Evolutionary conservation across 1,140 invertebrate species (phyloP).

Genomic region (Drosophila pseudoobscura): DNA sequence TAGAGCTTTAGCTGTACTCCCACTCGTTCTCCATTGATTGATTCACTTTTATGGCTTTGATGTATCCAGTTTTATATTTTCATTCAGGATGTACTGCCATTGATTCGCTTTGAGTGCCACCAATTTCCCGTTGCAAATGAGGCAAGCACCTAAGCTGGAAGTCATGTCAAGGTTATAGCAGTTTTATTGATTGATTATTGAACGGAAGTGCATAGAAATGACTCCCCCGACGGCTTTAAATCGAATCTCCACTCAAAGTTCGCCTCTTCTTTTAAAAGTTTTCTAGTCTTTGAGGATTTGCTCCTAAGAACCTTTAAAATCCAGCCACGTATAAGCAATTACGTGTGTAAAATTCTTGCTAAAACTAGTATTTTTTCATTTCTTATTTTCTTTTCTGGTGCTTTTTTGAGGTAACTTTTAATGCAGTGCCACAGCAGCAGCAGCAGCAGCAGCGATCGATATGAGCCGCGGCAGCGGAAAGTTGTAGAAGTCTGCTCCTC

Average conservation of each 20-base stretch:
- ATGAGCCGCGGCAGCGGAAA: slow-evolving; percentile 32
- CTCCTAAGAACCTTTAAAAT: slow-evolving; percentile 40
- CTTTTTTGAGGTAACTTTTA: slow-evolving; percentile 32
- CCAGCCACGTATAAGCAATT: slow-evolving; percentile 63
- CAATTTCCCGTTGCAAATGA: slow-evolving; percentile 27
- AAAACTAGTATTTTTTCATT: slow-evolving; percentile 43
- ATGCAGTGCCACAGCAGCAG: slow-evolving; percentile 25
- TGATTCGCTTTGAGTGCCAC: slow-evolving; percentile 10
- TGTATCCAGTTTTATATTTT: no score
- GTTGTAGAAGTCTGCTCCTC: background rate
- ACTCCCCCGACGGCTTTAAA: background rate
- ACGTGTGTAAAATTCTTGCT: slow-evolving; percentile 42
- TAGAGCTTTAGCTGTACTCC: no score
- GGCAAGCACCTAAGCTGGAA: slow-evolving; percentile 38
- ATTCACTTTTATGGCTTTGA: no score
- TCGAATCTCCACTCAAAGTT: slow-evolving; percentile 2
- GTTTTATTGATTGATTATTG: slow-evolving; percentile 51
- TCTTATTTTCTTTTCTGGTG: slow-evolving; percentile 11
- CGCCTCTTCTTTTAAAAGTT: slow-evolving; percentile 30
- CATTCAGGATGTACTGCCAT: background rate
- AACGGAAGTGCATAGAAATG: slow-evolving; percentile 17
- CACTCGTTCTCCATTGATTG: no score
- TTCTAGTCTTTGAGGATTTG: background rate
- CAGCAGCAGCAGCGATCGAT: slow-evolving; percentile 55
- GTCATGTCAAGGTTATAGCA: slow-evolving; percentile 64